phyloP scores from a whole-genome alignment of 2,113 vertebrate genomes.

The Sinocyclocheilus maitianheensis region DNA sequence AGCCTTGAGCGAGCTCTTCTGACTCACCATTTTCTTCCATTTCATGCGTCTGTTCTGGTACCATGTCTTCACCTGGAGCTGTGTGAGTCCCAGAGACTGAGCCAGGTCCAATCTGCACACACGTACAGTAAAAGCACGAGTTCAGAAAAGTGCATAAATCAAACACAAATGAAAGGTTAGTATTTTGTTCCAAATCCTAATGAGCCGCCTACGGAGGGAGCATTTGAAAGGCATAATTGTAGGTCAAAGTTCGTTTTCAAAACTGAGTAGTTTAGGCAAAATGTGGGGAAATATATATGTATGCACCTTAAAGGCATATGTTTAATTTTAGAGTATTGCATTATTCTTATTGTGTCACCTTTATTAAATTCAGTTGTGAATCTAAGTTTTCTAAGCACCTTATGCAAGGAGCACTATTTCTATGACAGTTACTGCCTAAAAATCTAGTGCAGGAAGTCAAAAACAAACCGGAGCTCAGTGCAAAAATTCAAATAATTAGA shows the following conservation, averaged over 20 bases:
- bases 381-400: background rate
- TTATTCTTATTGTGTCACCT: background rate
- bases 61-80: constrained; percentile 99
- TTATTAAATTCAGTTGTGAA: background rate
- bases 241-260: background rate
- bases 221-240: background rate
- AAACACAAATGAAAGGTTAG: background rate
- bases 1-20: background rate
- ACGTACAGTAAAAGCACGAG: constrained; percentile 29
- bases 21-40: constrained; percentile 98
- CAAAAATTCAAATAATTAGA: background rate
- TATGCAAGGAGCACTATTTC: background rate
- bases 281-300: background rate
- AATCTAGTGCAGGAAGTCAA: background rate
- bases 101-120: constrained; percentile 89
- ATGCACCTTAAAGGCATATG: background rate
- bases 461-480: background rate
- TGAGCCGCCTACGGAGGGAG: background rate
- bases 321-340: background rate
- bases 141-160: constrained; percentile 25
- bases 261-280: background rate
- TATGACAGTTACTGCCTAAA: background rate
- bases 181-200: background rate
- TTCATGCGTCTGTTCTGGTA: constrained; percentile 99
- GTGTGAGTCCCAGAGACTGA: constrained; percentile 92